These are phyloP conservation scores for Enteromius unitaeniatus DNA, from an alignment of 2,797 vertebrate genomes.

Conservation along the genomic window DNA sequence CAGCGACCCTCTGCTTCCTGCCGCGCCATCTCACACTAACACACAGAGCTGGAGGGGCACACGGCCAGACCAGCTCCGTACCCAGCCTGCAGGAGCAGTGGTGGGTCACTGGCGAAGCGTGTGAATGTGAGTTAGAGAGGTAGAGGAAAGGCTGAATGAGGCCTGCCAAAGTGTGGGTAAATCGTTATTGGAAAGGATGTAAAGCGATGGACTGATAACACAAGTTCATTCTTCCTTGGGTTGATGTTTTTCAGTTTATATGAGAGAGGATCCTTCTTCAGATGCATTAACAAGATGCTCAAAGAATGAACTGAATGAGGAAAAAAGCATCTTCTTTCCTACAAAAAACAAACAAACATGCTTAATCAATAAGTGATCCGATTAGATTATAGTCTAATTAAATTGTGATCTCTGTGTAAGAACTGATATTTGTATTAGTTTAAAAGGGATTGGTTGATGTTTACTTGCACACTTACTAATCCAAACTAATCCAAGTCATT, in stretches of 20 bases:
- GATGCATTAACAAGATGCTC: neutral
- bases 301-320: neutral
- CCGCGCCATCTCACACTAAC: slow-evolving; percentile 81
- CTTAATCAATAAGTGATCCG: neutral
- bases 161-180: neutral
- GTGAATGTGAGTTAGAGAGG: slow-evolving; percentile 31
- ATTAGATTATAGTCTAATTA: neutral
- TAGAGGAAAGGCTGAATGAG: neutral
- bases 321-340: slow-evolving; percentile 6
- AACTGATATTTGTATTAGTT: neutral
- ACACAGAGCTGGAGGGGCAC: slow-evolving; percentile 63
- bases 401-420: slow-evolving; percentile 7
- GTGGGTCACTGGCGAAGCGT: slow-evolving; percentile 44
- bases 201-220: neutral
- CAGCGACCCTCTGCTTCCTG: slow-evolving; percentile 81
- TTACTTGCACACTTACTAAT: neutral
- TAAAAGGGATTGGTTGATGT: neutral
- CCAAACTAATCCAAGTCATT: too few species aligned
- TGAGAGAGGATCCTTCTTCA: neutral
- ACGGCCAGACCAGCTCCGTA: slow-evolving; percentile 61
- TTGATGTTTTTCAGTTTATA: slow-evolving; percentile 4
- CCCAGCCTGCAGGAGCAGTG: slow-evolving; percentile 61
- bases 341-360: slow-evolving; percentile 2
- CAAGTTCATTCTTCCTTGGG: neutral
- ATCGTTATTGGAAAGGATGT: neutral